Evolutionary conservation across 2,113 vertebrate genomes (phyloP).

Genomic region (Ailurus styani): DNA sequence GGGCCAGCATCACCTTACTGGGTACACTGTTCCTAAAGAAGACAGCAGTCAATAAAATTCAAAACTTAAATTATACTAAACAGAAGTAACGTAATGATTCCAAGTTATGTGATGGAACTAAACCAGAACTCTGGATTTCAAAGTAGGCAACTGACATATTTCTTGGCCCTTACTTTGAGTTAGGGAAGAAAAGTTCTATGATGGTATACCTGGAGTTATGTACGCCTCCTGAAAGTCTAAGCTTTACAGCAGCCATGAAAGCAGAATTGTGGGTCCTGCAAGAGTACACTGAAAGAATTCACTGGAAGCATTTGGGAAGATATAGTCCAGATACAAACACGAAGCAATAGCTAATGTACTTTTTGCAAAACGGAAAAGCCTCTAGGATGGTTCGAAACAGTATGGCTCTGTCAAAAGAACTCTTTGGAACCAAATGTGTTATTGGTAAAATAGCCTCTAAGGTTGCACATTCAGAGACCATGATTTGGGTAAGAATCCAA

Average conservation of each 20-base stretch:
- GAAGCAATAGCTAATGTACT: not conserved
- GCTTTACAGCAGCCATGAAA: not conserved
- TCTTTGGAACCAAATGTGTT: not conserved
- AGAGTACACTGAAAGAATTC: not conserved
- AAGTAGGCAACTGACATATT: not conserved
- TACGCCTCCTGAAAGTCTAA: not conserved
- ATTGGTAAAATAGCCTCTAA: not conserved
- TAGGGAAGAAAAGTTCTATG: not conserved
- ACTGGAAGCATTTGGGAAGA: not conserved
- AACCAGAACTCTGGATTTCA: not conserved
- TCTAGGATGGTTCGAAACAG: not conserved
- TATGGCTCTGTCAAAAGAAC: not conserved
- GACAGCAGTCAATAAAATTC: not conserved
- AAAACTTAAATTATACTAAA: not conserved
- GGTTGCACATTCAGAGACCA: not conserved
- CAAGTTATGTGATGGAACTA: not conserved
- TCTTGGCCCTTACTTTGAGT: not conserved
- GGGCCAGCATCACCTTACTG: not conserved
- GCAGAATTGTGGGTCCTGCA: not conserved
- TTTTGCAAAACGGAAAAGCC: not conserved
- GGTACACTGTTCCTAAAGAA: not conserved
- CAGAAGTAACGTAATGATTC: not conserved
- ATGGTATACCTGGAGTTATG: not conserved
- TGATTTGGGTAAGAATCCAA: not conserved
- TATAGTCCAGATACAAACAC: not conserved